Evolutionary conservation across 1,140 invertebrate genomes (phyloP).

Genomic region (Pantala flavescens): DNA sequence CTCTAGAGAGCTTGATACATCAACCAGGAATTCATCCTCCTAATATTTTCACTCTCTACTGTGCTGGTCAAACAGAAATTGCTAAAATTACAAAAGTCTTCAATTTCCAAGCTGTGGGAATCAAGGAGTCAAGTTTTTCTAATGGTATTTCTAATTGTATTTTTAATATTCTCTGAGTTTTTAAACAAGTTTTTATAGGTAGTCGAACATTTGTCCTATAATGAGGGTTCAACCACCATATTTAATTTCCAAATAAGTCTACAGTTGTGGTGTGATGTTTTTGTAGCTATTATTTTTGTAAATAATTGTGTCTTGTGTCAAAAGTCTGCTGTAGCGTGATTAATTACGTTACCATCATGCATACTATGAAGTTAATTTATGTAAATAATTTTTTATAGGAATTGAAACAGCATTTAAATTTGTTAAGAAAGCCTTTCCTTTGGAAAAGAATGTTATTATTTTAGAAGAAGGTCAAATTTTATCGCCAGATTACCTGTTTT

Average conservation of each 20-base stretch:
- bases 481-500: slow-evolving; percentile 40
- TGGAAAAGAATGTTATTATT: slow-evolving; percentile 36
- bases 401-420: slow-evolving; percentile 31
- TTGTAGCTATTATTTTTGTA: too few species aligned
- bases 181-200: too few species aligned
- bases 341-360: too few species aligned
- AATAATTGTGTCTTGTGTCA: too few species aligned
- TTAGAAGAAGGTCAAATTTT: slow-evolving; percentile 40
- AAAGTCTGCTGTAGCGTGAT: too few species aligned
- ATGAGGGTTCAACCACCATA: too few species aligned
- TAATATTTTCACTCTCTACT: slow-evolving; percentile 28
- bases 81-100: slow-evolving; percentile 31
- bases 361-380: too few species aligned
- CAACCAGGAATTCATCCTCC: slow-evolving; percentile 38
- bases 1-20: slow-evolving; percentile 39
- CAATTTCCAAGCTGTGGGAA: slow-evolving; percentile 26
- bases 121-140: slow-evolving; percentile 13
- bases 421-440: slow-evolving; percentile 28
- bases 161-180: too few species aligned
- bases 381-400: slow-evolving; percentile 18
- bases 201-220: too few species aligned
- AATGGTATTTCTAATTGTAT: slow-evolving; percentile 6
- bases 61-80: slow-evolving; percentile 27
- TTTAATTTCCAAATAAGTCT: too few species aligned
- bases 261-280: too few species aligned